Base-by-base conservation (phyloP, 2,888 invertebrate genomes). In the Sinodicranocentrus sp. region DNA sequence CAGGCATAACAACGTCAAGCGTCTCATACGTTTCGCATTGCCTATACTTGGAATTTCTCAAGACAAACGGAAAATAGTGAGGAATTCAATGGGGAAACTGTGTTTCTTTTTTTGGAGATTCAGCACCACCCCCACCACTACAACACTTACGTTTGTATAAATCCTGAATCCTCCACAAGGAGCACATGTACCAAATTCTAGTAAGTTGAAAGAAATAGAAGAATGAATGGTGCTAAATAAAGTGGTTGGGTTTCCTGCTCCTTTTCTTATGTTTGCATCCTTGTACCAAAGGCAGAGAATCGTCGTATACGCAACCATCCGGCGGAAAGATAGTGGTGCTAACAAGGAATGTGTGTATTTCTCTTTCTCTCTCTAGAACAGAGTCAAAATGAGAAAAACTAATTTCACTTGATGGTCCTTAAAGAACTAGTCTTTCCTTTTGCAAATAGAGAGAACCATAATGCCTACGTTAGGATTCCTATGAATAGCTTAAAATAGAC, bases 341-440 rank as follows among this genome's bases (percentile, higher is more conserved):
- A 61, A 25, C 59, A 61, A 57, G n/a, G 26, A 28, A 59, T 44
- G 59, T 25, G 48, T 17, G 44, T 52, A 26, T 6, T 1, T 33
- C 1, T 48, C 19, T 39, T 68, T 54, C 68, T 59, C 43, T 43
- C 15, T 57, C 44, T 25, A 17, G 8, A 3, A 17, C 48, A 63
- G 71, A 52, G 71, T n/a, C n/a, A n/a, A n/a, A n/a, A n/a, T n/a
- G n/a, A n/a, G n/a, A n/a, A 79, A 79, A 79, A 71, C 78, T 79
- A 70, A 79, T 79, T 79, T 79, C 28, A 43, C 28, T 79, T 63
- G 78, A 79, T 79, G 78, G 78, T 63, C 52, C 78, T 79, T 68
- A 68, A 67, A 52, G 28, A 76, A 3, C 3, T 33, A 52, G 26
- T 54, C 63, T 5, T 75, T 52, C 57, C 59, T 59, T 70, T n/a